Evolutionary conservation across 64 coral and sea anemone species (phyloP).

Genomic region (Stichodactyla mertensii): DNA sequence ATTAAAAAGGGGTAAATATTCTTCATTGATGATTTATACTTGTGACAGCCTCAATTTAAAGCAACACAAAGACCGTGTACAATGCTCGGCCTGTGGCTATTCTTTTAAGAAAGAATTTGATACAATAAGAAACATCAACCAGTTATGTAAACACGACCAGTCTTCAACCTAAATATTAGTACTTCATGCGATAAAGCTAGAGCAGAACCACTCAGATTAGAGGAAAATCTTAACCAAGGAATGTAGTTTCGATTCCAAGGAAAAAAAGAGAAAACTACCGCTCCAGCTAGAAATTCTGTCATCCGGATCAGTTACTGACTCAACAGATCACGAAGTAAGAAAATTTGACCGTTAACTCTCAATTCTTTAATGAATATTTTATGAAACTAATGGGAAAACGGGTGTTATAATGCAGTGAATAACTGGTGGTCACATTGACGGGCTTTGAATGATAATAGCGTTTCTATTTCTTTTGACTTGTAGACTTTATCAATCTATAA

Average conservation of each 20-base stretch:
- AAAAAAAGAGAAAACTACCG: background rate
- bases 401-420: background rate
- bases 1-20: no score
- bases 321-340: background rate
- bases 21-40: background rate
- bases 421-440: conserved; percentile 3
- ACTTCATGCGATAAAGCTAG: background rate
- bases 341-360: conserved; percentile 11
- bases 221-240: background rate
- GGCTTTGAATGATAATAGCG: conserved; percentile 11
- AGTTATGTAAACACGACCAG: conserved; percentile 20
- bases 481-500: conserved; percentile 16
- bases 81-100: background rate
- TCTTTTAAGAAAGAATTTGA: background rate
- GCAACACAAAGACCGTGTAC: background rate
- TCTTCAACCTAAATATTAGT: background rate
- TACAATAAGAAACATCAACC: conserved; percentile 9
- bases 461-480: background rate
- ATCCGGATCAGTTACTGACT: background rate
- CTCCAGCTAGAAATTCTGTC: background rate
- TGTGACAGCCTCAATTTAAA: background rate
- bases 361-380: conserved; percentile 11
- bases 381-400: conserved; percentile 12
- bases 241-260: background rate
- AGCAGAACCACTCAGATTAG: background rate